A percentile compares a stretch with the other conserved stretches of the same genome.
Conservation (phyloP, 2,888 invertebrate species). For the Schizotus pectinicornis region DNA sequence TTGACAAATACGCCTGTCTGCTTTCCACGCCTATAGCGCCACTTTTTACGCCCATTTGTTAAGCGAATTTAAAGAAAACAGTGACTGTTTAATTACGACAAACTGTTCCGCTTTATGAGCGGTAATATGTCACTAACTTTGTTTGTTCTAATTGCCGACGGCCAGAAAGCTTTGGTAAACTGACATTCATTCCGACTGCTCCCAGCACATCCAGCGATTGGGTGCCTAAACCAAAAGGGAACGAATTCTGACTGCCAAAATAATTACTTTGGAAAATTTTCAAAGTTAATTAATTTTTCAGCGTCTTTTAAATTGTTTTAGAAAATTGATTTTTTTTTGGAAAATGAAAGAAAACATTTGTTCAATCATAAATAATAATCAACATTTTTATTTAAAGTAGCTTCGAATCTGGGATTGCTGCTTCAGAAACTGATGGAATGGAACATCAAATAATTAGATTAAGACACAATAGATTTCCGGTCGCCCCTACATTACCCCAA, state of each 20-base stretch:
- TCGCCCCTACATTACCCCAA: too few relatives aligned
- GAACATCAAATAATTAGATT: too few relatives aligned
- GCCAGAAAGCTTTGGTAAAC: constrained; percentile 2
- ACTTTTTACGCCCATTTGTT: constrained; percentile 40
- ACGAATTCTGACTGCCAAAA: not conserved
- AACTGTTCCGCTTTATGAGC: constrained; percentile 32
- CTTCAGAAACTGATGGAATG: too few relatives aligned
- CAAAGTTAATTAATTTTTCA: too few relatives aligned
- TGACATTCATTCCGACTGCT: not conserved
- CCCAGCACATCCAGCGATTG: not conserved
- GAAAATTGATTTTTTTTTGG: too few relatives aligned
- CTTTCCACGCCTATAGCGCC: constrained; percentile 33
- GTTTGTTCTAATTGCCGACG: constrained; percentile 22
- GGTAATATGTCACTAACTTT: constrained; percentile 25
- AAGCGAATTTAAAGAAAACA: constrained; percentile 39
- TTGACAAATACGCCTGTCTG: constrained; percentile 41
- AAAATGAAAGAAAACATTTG: too few relatives aligned
- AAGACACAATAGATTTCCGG: too few relatives aligned
- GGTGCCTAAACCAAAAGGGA: not conserved
- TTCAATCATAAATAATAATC: too few relatives aligned
- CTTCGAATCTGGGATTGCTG: not conserved
- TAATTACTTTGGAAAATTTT: too few relatives aligned
- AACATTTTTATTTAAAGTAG: not conserved
- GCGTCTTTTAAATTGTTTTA: too few relatives aligned
- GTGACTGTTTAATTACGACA: constrained; percentile 38